A percentile compares a stretch with the other conserved stretches of the same genome.
Evolutionary conservation across 2,113 vertebrate genomes (phyloP).

Genomic region (Monarcha castaneiventris): DNA sequence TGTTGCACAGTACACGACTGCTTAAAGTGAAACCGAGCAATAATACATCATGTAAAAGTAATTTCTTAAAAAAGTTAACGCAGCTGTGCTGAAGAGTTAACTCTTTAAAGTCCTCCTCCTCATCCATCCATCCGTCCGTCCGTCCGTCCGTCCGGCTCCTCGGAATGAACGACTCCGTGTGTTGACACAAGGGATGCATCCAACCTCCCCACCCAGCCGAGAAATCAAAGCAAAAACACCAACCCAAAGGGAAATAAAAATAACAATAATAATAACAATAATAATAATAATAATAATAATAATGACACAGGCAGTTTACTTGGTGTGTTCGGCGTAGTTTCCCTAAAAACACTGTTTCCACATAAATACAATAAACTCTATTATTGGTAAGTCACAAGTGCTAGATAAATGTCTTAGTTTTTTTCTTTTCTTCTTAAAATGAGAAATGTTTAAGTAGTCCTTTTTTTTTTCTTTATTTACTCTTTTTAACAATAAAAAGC

Average conservation of each 20-base stretch:
- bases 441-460: constrained; percentile 80
- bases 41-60: constrained; percentile 35
- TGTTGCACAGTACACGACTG: constrained; percentile 61
- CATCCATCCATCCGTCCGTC: not conserved
- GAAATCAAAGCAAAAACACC: constrained; percentile 27
- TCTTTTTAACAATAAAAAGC: constrained; percentile 80
- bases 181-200: not conserved
- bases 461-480: constrained; percentile 63
- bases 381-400: constrained; percentile 84
- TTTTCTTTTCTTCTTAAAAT: constrained; percentile 72
- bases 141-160: not conserved
- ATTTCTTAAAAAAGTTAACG: constrained; percentile 46
- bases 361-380: constrained; percentile 87
- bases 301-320: constrained; percentile 70
- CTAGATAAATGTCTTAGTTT: constrained; percentile 75
- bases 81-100: constrained; percentile 55
- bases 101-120: constrained; percentile 14
- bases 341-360: constrained; percentile 83
- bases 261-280: not conserved
- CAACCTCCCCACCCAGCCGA: constrained; percentile 29
- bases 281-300: not conserved
- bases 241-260: constrained; percentile 23
- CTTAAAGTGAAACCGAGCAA: constrained; percentile 54
- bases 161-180: not conserved
- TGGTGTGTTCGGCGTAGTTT: constrained; percentile 62